Conservation (phyloP, 2,888 invertebrate genomes). For the Chromoteleia sp. region DNA sequence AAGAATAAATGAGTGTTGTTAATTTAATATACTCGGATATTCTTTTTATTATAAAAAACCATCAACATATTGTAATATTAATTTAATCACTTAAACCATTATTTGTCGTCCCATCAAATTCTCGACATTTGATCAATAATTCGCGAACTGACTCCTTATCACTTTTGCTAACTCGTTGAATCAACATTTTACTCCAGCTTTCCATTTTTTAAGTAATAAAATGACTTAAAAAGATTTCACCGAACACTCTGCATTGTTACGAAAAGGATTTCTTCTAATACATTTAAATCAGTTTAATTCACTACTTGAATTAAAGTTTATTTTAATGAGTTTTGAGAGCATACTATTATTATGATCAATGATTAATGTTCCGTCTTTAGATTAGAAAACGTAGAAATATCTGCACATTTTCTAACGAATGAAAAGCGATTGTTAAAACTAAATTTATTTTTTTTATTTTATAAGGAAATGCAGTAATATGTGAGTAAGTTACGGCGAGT, state of each 20-base stretch:
- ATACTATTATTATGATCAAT: no score
- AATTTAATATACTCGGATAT: no score
- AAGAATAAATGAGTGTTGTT: no score
- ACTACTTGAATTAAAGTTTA: conserved; percentile 15
- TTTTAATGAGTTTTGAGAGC: conserved; percentile 10
- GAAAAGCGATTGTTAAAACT: no score
- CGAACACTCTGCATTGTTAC: conserved; percentile 9
- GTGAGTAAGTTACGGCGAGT: no score
- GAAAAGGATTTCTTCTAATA: conserved; percentile 25
- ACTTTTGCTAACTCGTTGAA: conserved; percentile 1
- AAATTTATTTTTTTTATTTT: no score
- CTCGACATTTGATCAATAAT: background rate
- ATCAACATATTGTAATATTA: background rate
- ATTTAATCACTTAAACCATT: background rate
- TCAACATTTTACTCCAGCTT: background rate
- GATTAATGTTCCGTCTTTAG: no score
- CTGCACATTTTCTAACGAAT: no score
- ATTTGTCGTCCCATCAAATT: background rate
- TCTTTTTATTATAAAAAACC: no score
- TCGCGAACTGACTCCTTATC: background rate
- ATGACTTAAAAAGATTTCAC: conserved; percentile 12
- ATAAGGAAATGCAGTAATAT: no score
- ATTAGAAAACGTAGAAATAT: no score
- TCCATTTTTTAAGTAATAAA: conserved; percentile 13
- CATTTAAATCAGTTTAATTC: conserved; percentile 11